phyloP scores from a whole-genome alignment of 2,797 vertebrate species.

The Chelmon rostratus region DNA sequence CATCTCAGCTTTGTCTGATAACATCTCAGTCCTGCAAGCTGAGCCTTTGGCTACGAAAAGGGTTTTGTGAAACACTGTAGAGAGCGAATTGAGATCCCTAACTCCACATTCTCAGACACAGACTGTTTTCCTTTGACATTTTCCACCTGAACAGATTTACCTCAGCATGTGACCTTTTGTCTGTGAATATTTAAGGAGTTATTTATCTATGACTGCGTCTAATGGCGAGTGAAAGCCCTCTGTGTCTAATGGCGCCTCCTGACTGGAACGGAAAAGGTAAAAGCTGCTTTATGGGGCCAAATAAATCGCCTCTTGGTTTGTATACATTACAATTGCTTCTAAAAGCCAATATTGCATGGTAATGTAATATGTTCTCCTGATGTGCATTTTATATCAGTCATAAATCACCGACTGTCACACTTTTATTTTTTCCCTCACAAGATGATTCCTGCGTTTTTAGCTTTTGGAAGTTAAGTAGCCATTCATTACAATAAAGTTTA shows the following conservation, averaged over 20 bases:
- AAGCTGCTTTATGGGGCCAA: conserved; percentile 47
- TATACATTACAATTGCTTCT: conserved; percentile 70
- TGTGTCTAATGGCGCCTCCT: conserved; percentile 54
- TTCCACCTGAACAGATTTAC: conserved; percentile 67
- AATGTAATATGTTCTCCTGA: conserved; percentile 73
- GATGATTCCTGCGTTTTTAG: conserved; percentile 48
- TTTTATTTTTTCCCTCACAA: conserved; percentile 37
- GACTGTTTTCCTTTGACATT: conserved; percentile 66
- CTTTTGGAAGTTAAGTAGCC: conserved; percentile 51
- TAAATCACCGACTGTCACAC: conserved; percentile 63
- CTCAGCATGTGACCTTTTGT: conserved; percentile 63
- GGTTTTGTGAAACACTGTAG: conserved; percentile 23
- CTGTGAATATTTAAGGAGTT: conserved; percentile 65
- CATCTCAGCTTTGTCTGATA: conserved; percentile 55
- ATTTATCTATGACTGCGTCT: conserved; percentile 64
- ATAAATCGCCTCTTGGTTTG: conserved; percentile 72
- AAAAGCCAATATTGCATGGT: conserved; percentile 66
- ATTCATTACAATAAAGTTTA: conserved; percentile 69
- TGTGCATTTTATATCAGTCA: conserved; percentile 71
- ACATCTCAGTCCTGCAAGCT: conserved; percentile 45
- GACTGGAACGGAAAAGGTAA: conserved; percentile 49
- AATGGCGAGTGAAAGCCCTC: conserved; percentile 62
- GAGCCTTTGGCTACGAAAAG: conserved; percentile 37
- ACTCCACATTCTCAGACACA: conserved; percentile 49
- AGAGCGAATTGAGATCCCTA: conserved; percentile 39